phyloP scores from a whole-genome alignment of 2,888 invertebrate species.

The Hoplodrina ambigua region DNA sequence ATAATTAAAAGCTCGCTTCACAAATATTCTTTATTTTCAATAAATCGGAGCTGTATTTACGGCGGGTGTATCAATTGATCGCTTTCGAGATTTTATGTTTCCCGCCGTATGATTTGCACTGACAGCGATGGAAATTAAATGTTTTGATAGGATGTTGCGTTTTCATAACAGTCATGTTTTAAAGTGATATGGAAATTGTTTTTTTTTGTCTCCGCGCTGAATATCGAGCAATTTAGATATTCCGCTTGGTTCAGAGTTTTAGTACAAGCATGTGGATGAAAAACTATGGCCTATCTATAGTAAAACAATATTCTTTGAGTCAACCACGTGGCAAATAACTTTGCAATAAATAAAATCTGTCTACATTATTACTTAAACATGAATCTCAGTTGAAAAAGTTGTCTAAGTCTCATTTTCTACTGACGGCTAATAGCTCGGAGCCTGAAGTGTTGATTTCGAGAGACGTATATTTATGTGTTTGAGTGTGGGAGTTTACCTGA shows the following conservation, averaged over 20 bases:
- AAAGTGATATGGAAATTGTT: slow-evolving; percentile 35
- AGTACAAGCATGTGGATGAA: neutral
- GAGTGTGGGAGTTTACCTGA: too few relatives aligned
- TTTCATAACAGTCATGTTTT: slow-evolving; percentile 43
- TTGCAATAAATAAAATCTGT: too few relatives aligned
- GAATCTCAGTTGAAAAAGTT: too few relatives aligned
- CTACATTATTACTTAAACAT: too few relatives aligned
- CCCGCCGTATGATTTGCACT: slow-evolving; percentile 52
- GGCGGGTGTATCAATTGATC: slow-evolving; percentile 52
- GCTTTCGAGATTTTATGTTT: slow-evolving; percentile 51
- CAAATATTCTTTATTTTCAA: slow-evolving; percentile 37
- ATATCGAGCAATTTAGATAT: slow-evolving; percentile 14
- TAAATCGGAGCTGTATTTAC: slow-evolving; percentile 44
- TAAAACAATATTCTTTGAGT: neutral
- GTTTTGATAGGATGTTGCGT: slow-evolving; percentile 51
- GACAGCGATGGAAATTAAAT: slow-evolving; percentile 64
- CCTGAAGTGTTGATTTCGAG: too few relatives aligned
- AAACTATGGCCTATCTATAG: neutral
- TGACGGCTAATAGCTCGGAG: too few relatives aligned
- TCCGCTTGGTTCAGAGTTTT: slow-evolving; percentile 8
- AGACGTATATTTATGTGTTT: too few relatives aligned
- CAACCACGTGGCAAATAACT: neutral
- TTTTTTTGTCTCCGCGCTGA: neutral
- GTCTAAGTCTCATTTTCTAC: too few relatives aligned
- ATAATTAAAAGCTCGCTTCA: slow-evolving; percentile 44